A percentile compares a stretch with the other conserved stretches of the same genome.
phyloP scores from a whole-genome alignment of 2,888 invertebrate species.

The Drosophila eohydei region DNA sequence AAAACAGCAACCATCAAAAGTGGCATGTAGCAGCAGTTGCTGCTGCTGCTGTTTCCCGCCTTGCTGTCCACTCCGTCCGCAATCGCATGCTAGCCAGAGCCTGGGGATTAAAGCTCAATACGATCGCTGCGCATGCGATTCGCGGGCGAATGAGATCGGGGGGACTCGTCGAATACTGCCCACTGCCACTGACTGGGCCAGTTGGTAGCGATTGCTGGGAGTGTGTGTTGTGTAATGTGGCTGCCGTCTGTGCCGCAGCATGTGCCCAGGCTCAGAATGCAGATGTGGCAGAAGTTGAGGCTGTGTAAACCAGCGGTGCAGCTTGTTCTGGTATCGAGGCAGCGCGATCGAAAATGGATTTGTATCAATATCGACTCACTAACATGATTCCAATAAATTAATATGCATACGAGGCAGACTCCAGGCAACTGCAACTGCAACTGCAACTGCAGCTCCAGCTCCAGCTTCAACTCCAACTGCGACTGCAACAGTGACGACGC shows the following conservation, averaged over 20 bases:
- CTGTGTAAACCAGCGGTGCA: constrained; percentile 21
- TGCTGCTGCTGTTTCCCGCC: constrained; percentile 44
- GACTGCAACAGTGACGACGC: constrained; percentile 45
- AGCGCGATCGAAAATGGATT: constrained; percentile 84
- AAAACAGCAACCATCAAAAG: constrained; percentile 65
- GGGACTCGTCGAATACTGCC: constrained; percentile 31
- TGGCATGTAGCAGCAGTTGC: constrained; percentile 44
- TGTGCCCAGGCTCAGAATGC: constrained; percentile 44
- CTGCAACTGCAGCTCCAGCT: constrained; percentile 12
- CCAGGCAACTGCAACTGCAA: constrained; percentile 11
- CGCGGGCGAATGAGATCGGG: constrained; percentile 24
- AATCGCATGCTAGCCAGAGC: constrained; percentile 66
- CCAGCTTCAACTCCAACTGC: constrained; percentile 43
- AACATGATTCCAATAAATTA: constrained; percentile 85
- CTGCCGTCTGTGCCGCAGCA: constrained; percentile 64
- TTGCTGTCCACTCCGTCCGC: constrained; percentile 39
- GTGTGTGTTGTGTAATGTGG: constrained; percentile 73
- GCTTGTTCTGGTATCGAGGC: constrained; percentile 61
- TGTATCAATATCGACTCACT: constrained; percentile 85
- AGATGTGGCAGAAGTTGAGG: constrained; percentile 18
- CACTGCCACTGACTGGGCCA: constrained; percentile 39
- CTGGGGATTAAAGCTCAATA: constrained; percentile 68
- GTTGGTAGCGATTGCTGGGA: constrained; percentile 36
- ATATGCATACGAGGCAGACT: constrained; percentile 80
- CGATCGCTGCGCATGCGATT: constrained; percentile 69